Conservation (phyloP, 2,797 vertebrate species). For the Ptychadena robeensis region DNA sequence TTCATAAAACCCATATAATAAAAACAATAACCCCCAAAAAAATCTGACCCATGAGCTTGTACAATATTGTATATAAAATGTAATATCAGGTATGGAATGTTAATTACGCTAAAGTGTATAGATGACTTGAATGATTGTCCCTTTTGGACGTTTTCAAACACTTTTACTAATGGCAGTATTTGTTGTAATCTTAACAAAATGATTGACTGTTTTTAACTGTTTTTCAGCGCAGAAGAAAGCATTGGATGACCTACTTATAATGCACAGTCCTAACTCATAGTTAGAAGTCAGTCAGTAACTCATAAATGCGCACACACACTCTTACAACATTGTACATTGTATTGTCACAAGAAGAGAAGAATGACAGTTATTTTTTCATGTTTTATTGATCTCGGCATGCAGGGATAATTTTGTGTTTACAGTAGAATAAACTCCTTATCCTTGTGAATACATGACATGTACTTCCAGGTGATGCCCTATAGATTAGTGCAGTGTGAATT, state of each 20-base stretch:
- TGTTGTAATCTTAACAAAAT: too few species aligned
- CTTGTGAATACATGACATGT: slow-evolving; percentile 25
- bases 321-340: neutral
- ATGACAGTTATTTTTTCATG: slow-evolving; percentile 29
- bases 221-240: too few species aligned
- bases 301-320: neutral
- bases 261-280: neutral
- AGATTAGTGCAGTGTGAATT: neutral
- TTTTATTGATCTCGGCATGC: slow-evolving; percentile 33
- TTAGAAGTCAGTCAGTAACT: neutral
- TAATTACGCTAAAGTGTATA: too few species aligned
- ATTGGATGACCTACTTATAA: neutral
- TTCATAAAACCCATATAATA: too few species aligned
- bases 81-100: too few species aligned
- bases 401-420: slow-evolving; percentile 30
- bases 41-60: too few species aligned
- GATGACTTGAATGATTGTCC: too few species aligned
- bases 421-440: slow-evolving; percentile 15
- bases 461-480: slow-evolving; percentile 37
- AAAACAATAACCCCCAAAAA: too few species aligned
- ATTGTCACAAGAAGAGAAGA: slow-evolving; percentile 16
- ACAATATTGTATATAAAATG: too few species aligned
- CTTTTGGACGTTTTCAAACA: too few species aligned
- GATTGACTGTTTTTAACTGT: too few species aligned
- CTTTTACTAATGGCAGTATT: too few species aligned